Evolutionary conservation across 2,888 invertebrate species (phyloP), one percentile per base, ranked within the genome.

Genomic region (Leucoma salicis): DNA sequence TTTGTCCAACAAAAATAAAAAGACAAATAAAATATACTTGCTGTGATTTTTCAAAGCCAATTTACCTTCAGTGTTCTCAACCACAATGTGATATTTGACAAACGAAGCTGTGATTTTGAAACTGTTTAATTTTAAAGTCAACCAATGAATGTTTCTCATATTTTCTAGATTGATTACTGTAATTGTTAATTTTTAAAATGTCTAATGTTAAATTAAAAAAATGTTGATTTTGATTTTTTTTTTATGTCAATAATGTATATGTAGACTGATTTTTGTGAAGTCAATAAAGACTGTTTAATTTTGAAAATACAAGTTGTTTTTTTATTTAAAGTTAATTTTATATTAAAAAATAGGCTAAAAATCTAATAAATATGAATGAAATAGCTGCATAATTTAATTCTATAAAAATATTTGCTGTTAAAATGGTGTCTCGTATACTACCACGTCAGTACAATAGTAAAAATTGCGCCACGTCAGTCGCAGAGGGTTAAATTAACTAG

Each of bases 401-500:
- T 27, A 27, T 3, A 27, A n/a, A 27, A 27, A 27, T 27, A 27
- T 27, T 27, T 24, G 11, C 34, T 24, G 27, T n/a, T 14, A 6
- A 29, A 29, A 29, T 14, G 3, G 13, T 29, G 29, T 29, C 29
- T 14, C 29, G 14, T 11, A 10, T 2, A 29, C 29, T 29, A 29
- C 29, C 29, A 14, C 29, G 14, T 29, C 29, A 29, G 13, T 29
- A 14, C 8, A 29, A 29, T 29, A 14, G 29, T 29, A 29, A 29
- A 12, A 14, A 6, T 29, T 29, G 3, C 12, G 13, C 13, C 29
- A 29, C 14, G 29, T 29, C 14, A 29, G 14, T 14, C 29, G 14
- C 29, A 29, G 29, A 29, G 13, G 29, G 29, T 35, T 56, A 31
- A 49, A 25, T n/a, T n/a, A n/a, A n/a, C n/a, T n/a, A n/a, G n/a